Percentiles rank a stretch among this genome's conserved stretches.
These are phyloP conservation scores for Cryptomyrus ogoouensis DNA, from an alignment of 2,113 vertebrate genomes.

Conservation along the genomic window DNA sequence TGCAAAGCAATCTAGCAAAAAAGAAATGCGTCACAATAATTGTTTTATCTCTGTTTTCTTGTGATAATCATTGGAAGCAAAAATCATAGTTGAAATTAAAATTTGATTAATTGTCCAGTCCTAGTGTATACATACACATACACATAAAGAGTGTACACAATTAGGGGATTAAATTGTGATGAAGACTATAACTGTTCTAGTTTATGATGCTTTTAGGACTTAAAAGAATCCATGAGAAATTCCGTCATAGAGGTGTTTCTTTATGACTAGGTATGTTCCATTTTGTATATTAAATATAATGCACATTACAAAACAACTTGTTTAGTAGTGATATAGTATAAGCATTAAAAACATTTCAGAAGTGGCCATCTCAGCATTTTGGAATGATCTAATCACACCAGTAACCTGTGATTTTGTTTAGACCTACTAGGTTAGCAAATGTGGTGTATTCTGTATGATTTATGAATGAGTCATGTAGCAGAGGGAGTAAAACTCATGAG, in stretches of 20 bases:
- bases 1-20: not conserved
- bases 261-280: not conserved
- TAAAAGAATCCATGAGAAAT: not conserved
- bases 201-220: not conserved
- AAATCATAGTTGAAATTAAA: not conserved
- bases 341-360: not conserved
- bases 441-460: constrained; percentile 16
- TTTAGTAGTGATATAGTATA: not conserved
- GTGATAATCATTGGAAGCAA: not conserved
- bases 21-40: not conserved
- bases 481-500: constrained; percentile 10
- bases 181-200: not conserved
- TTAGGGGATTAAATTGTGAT: not conserved
- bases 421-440: constrained; percentile 11
- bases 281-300: not conserved
- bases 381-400: constrained; percentile 4
- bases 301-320: not conserved
- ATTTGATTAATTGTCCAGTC: not conserved
- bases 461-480: constrained; percentile 11
- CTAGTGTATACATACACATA: not conserved
- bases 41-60: not conserved
- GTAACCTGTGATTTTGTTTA: constrained; percentile 13
- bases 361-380: constrained; percentile 11
- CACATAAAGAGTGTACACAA: not conserved
- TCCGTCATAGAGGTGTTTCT: not conserved